Evolutionary conservation across 2,113 vertebrate species (phyloP).

Genomic region (Ornithorhynchus anatinus): DNA sequence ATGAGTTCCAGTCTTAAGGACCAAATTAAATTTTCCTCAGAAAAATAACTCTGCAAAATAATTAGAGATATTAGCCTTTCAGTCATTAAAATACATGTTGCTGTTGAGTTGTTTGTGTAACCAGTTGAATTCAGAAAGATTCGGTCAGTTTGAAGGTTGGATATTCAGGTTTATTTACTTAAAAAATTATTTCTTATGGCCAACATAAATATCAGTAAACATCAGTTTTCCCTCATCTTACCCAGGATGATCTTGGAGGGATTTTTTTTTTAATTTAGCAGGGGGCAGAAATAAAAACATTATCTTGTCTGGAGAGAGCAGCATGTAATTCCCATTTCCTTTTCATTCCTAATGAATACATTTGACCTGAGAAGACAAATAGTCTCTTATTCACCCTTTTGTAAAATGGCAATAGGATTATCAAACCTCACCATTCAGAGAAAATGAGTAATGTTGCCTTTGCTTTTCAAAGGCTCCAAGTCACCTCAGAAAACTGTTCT

Average conservation of each 20-base stretch:
- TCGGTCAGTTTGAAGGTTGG: constrained; percentile 12
- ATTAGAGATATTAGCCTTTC: no score
- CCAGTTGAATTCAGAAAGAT: neutral
- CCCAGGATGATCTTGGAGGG: neutral
- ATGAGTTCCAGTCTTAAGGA: no score
- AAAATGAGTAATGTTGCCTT: constrained; percentile 14
- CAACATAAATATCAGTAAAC: constrained; percentile 17
- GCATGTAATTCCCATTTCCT: constrained; percentile 5
- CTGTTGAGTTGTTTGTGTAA: neutral
- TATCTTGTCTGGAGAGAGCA: neutral
- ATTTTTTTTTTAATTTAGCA: constrained; percentile 5
- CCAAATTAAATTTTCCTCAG: no score
- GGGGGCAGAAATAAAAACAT: neutral
- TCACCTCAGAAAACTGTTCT: constrained; percentile 1
- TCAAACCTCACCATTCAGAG: neutral
- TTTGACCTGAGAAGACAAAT: constrained; percentile 27
- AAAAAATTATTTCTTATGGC: constrained; percentile 12
- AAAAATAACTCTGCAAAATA: no score
- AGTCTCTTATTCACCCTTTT: neutral
- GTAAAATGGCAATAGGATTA: constrained; percentile 1
- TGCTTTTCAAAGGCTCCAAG: constrained; percentile 8
- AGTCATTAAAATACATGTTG: neutral
- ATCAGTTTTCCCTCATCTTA: constrained; percentile 28
- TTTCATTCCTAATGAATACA: constrained; percentile 12
- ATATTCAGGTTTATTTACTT: constrained; percentile 21